Evolutionary conservation across 2,113 vertebrate genomes (phyloP).

Genomic region (Seriola quinqueradiata): DNA sequence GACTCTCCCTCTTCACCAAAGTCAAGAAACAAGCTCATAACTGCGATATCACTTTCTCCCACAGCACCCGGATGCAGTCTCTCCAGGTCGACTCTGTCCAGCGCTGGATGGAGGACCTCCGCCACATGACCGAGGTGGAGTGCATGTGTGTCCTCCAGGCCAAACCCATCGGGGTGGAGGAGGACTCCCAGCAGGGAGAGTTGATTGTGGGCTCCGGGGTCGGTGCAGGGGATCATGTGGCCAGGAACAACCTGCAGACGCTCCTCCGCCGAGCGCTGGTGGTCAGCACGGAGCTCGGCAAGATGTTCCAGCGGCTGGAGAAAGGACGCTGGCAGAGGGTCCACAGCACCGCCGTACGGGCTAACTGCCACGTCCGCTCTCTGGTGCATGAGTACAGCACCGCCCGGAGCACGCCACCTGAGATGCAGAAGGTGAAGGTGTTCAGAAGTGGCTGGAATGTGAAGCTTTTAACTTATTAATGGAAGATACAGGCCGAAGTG

Average conservation of each 20-base stretch:
- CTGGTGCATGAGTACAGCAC: slow-evolving; percentile 91
- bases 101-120: slow-evolving; percentile 98
- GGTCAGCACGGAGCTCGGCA: slow-evolving; percentile 94
- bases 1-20: too few relatives aligned
- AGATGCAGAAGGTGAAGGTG: slow-evolving; percentile 89
- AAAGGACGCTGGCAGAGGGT: slow-evolving; percentile 94
- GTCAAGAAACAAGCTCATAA: background rate
- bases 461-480: background rate
- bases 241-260: slow-evolving; percentile 90
- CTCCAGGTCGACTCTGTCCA: slow-evolving; percentile 97
- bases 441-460: background rate
- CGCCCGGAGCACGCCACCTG: slow-evolving; percentile 83
- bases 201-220: slow-evolving; percentile 86
- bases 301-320: slow-evolving; percentile 94
- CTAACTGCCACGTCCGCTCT: slow-evolving; percentile 93
- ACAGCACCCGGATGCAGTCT: slow-evolving; percentile 85
- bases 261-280: slow-evolving; percentile 94
- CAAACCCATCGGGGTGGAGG: slow-evolving; percentile 94
- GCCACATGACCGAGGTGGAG: slow-evolving; percentile 97
- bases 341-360: slow-evolving; percentile 92
- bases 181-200: slow-evolving; percentile 89
- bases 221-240: slow-evolving; percentile 74
- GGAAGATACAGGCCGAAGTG: background rate
- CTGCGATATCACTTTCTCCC: slow-evolving; percentile 1
- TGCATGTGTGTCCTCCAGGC: slow-evolving; percentile 98